Conservation (phyloP, 2,797 vertebrate species). For the Lates japonicus region DNA sequence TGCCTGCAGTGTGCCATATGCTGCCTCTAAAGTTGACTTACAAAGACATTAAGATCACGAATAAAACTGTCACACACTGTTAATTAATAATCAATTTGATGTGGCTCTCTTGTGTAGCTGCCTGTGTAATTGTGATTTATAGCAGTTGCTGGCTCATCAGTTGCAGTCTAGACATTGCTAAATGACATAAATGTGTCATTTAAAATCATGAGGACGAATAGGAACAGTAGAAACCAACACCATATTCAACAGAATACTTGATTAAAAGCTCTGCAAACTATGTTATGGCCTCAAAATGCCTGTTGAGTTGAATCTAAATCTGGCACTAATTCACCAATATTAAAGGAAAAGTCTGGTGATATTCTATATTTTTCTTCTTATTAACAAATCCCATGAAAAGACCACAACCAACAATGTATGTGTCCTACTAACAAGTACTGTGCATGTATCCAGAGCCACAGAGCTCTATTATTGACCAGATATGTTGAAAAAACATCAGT, state of each 20-base stretch:
- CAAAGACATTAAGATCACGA: neutral
- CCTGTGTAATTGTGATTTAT: constrained; percentile 2
- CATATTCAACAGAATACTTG: neutral
- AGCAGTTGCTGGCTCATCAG: neutral
- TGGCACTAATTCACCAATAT: neutral
- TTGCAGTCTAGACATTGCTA: neutral
- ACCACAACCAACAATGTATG: neutral
- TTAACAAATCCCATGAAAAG: constrained; percentile 25
- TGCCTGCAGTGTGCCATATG: neutral
- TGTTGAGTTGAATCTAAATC: neutral
- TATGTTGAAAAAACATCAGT: neutral
- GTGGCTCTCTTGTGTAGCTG: constrained; percentile 31
- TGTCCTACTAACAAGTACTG: neutral
- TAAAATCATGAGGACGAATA: neutral
- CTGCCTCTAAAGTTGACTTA: neutral
- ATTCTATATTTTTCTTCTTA: neutral
- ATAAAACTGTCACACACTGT: neutral
- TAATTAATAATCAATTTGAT: neutral
- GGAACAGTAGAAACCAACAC: neutral
- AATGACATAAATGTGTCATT: neutral
- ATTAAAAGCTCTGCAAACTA: constrained; percentile 11
- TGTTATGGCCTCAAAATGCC: constrained; percentile 3
- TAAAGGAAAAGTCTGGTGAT: constrained; percentile 18
- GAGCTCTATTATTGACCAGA: neutral
- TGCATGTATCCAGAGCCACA: neutral